Percentiles rank a stretch among this genome's conserved stretches.
Evolutionary conservation across 2,797 vertebrate species (phyloP).

Genomic region (Halcyon leucocephala): DNA sequence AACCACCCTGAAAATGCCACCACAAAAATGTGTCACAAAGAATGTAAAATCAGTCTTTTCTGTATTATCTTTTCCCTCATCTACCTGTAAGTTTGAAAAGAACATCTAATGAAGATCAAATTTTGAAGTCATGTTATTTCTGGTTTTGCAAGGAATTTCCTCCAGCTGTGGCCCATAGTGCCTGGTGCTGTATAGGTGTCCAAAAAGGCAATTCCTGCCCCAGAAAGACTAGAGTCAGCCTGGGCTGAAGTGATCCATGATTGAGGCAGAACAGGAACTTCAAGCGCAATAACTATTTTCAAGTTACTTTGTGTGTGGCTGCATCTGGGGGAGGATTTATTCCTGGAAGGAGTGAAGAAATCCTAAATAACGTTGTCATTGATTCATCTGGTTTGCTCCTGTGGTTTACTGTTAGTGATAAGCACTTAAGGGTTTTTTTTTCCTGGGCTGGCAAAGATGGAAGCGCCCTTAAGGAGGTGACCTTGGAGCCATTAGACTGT

Average conservation of each 20-base stretch:
- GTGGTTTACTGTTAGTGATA: slow-evolving; percentile 10
- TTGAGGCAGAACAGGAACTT: neutral
- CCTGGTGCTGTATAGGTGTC: neutral
- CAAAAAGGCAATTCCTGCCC: neutral
- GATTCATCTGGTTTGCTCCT: neutral
- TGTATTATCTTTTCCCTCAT: neutral
- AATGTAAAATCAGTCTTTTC: neutral
- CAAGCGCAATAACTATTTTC: neutral
- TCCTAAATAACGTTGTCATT: neutral
- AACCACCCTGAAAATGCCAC: neutral
- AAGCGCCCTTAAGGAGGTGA: neutral
- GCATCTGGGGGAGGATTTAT: neutral
- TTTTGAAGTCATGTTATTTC: neutral
- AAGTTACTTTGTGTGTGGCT: neutral
- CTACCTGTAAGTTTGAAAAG: neutral
- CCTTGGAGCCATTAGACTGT: neutral
- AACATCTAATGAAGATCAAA: neutral
- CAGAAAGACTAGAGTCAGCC: neutral
- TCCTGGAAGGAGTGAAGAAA: neutral
- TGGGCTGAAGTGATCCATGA: neutral
- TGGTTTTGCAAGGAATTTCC: neutral
- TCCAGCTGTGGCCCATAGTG: neutral
- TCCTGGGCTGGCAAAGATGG: neutral
- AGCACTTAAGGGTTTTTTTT: neutral
- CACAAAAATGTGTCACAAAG: neutral